These are phyloP conservation scores for Okamejei kenojei DNA, from an alignment of 2,797 vertebrate species.

Conservation along the genomic window DNA sequence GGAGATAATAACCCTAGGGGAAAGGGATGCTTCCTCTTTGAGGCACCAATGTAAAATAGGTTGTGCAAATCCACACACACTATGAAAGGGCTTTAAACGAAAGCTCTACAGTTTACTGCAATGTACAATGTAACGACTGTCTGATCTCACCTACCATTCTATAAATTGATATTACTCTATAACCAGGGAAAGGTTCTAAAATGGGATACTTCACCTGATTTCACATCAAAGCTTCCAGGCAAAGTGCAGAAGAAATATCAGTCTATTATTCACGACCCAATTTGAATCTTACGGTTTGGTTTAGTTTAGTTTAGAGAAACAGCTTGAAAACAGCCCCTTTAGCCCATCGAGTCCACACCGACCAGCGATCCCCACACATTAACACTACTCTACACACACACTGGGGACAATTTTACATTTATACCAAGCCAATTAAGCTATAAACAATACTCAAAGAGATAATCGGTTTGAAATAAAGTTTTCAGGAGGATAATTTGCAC, in stretches of 20 bases:
- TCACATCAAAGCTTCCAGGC: neutral
- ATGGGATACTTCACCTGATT: neutral
- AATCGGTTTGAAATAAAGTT: too few species aligned
- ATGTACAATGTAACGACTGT: neutral
- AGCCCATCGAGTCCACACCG: too few species aligned
- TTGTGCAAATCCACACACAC: neutral
- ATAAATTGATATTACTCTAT: neutral
- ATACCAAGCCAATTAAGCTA: too few species aligned
- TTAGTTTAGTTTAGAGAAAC: too few species aligned
- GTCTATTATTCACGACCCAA: neutral
- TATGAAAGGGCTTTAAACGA: neutral
- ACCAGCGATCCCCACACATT: too few species aligned
- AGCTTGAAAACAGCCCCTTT: too few species aligned
- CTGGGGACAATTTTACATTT: too few species aligned
- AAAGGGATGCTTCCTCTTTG: neutral
- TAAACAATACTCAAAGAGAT: too few species aligned
- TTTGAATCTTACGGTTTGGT: neutral
- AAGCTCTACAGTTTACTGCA: neutral
- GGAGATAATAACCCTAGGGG: neutral
- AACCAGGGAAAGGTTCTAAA: neutral
- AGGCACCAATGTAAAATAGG: neutral
- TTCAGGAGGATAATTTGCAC: too few species aligned
- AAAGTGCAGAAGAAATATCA: neutral
- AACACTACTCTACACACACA: too few species aligned
- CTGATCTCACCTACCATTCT: neutral